Conservation (phyloP, 2,797 vertebrate genomes). For the Hipposideros larvatus region DNA sequence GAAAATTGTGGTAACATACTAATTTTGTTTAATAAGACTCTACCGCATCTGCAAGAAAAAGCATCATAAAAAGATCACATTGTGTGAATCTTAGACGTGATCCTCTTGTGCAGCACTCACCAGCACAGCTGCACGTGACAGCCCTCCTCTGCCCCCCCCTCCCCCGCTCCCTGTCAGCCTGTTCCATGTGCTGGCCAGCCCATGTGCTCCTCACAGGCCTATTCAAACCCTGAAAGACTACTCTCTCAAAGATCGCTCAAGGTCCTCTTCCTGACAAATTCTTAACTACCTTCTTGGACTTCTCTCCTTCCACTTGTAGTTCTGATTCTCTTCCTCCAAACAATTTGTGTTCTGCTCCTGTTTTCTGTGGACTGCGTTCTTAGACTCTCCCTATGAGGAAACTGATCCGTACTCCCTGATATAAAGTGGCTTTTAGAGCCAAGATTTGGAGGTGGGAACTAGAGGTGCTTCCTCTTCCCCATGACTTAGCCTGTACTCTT, state of each 20-base stretch:
- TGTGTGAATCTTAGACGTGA: background rate
- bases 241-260: background rate
- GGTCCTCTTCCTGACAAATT: background rate
- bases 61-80: background rate
- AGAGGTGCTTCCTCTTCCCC: background rate
- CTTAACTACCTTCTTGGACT: background rate
- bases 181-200: background rate
- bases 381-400: background rate
- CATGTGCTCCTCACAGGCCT: background rate
- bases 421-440: background rate
- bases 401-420: background rate
- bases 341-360: background rate
- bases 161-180: background rate
- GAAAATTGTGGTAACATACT: background rate
- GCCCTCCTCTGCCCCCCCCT: background rate
- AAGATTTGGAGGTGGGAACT: background rate
- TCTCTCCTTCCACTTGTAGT: background rate
- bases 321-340: constrained; percentile 12
- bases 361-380: background rate
- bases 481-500: background rate
- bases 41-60: background rate
- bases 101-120: background rate
- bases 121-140: background rate
- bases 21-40: background rate
- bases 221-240: background rate